A percentile compares a stretch with the other conserved stretches of the same genome.
Conservation (phyloP, 1,140 invertebrate species). For the Tachypleus tridentatus region DNA sequence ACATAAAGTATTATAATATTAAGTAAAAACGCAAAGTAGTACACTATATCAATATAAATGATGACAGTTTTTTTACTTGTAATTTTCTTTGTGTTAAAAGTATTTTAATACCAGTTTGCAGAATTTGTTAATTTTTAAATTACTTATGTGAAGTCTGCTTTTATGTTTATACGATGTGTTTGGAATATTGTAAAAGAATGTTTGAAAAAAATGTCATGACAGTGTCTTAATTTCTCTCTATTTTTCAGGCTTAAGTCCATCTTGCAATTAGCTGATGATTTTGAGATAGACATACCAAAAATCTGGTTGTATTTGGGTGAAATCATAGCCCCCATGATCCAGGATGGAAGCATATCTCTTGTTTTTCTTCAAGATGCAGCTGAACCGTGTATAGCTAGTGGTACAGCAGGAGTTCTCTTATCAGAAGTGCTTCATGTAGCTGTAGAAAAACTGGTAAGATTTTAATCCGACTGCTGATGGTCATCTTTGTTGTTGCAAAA, state of each 20-base stretch:
- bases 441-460: slow-evolving; percentile 48
- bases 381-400: slow-evolving; percentile 26
- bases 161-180: too few relatives aligned
- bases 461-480: slow-evolving; percentile 5
- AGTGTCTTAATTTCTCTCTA: too few relatives aligned
- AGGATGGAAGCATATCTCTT: slow-evolving; percentile 31
- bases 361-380: slow-evolving; percentile 29
- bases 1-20: slow-evolving; percentile 31
- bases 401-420: slow-evolving; percentile 30
- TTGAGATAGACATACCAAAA: slow-evolving; percentile 61
- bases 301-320: slow-evolving; percentile 55
- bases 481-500: not conserved
- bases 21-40: too few relatives aligned
- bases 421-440: slow-evolving; percentile 41
- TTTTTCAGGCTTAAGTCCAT: too few relatives aligned
- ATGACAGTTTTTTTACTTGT: too few relatives aligned
- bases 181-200: too few relatives aligned
- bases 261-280: slow-evolving; percentile 5
- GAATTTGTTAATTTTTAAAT: too few relatives aligned
- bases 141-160: too few relatives aligned
- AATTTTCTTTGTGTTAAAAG: too few relatives aligned
- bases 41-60: too few relatives aligned
- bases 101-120: too few relatives aligned
- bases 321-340: slow-evolving; percentile 38
- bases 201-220: too few relatives aligned